Conservation (phyloP, 2,888 invertebrate species). For the Limulus polyphemus region DNA sequence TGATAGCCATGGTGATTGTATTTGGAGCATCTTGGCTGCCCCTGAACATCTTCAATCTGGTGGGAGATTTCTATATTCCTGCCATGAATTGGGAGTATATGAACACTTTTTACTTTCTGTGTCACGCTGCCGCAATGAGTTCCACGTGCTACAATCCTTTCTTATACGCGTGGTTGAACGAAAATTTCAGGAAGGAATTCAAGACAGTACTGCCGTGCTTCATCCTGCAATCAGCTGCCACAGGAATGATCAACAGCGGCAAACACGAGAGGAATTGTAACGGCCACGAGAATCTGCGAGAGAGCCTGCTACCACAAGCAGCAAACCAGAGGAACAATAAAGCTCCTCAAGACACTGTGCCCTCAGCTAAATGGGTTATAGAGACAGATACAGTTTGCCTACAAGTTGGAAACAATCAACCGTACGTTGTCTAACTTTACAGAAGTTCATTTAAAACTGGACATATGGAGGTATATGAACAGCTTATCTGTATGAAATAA, state of each 20-base stretch:
- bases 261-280: constrained; percentile 19
- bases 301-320: constrained; percentile 14
- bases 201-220: constrained; percentile 40
- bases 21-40: constrained; percentile 95
- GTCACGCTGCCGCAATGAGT: constrained; percentile 81
- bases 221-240: not conserved
- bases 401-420: no score
- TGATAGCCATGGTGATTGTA: constrained; percentile 90
- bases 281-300: constrained; percentile 15
- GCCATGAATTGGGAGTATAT: constrained; percentile 59
- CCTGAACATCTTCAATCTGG: constrained; percentile 74
- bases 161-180: constrained; percentile 92
- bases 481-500: no score
- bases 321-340: no score
- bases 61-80: constrained; percentile 57
- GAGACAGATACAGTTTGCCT: no score
- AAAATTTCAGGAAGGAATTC: constrained; percentile 82
- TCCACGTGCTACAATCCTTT: constrained; percentile 90
- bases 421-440: no score
- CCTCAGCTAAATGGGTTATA: no score
- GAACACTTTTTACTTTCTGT: constrained; percentile 71
- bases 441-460: no score
- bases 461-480: no score
- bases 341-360: no score
- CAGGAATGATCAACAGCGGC: no score